Evolutionary conservation across 2,888 invertebrate species (phyloP), one percentile per base, ranked within the genome.

Genomic region (Eristalis intricaria): DNA sequence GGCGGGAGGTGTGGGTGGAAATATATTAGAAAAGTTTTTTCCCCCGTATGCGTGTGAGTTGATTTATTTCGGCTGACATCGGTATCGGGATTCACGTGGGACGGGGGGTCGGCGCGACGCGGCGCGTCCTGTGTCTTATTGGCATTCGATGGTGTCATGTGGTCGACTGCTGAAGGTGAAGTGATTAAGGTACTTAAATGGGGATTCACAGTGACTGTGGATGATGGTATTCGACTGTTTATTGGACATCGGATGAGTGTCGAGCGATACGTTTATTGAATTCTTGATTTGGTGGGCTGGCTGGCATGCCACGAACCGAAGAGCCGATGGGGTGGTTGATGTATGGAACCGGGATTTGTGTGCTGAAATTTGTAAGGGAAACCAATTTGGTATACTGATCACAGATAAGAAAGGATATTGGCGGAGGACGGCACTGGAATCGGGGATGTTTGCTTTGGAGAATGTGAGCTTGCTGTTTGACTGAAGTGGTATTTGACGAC

Each of bases 21-120:
- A 83, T 87, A 79, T 86, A 79, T 84, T 80, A 73, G 75, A 80
- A 84, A 87, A 87, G 69, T 82, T 84, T 84, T 65, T 61, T 15
- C 8, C 43, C 43, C 15, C 50, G 50, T 50, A 50, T 65, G 70
- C 78, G 74, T 74, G 70, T 64, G 84, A 76, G 79, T 84, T 87
- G 87, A 87, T 87, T 87, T 84, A 87, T 84, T 84, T 76, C 61
- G 73, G 86, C 86, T 86, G 86, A 86, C 83, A 86, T 61, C 56
- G 43, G 65, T 15, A 81, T 70, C 64, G 73, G 61, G 65, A 50
- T 64, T 78, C 60, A 56, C 26, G 61, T 66, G 56, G 56, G 29
- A 58, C 29, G 63, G 43, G 63, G 35, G 29, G 22, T 29, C 15
- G 22, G 58, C 10, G 60, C 61, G 50, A 22, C 50, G 56, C 26